Evolutionary conservation across 2,888 invertebrate species (phyloP).

Genomic region (Andrena flavipes): DNA sequence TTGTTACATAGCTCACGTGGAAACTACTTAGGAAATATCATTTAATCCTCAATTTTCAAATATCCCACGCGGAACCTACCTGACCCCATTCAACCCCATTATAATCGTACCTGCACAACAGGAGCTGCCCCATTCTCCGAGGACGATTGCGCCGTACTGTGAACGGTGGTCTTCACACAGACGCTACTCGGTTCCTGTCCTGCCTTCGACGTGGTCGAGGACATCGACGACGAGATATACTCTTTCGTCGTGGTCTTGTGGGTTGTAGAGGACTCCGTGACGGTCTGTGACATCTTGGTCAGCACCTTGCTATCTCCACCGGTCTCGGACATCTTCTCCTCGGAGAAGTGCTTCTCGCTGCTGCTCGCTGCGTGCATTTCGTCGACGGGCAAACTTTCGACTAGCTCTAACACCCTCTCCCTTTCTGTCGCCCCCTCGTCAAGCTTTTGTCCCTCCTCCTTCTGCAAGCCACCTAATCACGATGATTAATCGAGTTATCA

Average conservation of each 20-base stretch:
- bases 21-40: too few relatives aligned
- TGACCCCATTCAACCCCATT: background rate
- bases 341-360: conserved; percentile 82
- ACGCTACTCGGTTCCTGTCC: conserved; percentile 76
- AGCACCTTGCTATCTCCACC: conserved; percentile 70
- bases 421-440: conserved; percentile 53
- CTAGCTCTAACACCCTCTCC: conserved; percentile 67
- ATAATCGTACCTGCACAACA: conserved; percentile 78
- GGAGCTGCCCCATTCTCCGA: conserved; percentile 82
- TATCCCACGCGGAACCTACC: too few relatives aligned
- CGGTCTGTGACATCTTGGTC: conserved; percentile 82
- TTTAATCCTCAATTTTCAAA: too few relatives aligned
- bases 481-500: conserved; percentile 81
- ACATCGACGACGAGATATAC: conserved; percentile 79
- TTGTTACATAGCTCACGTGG: too few relatives aligned
- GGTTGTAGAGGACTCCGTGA: conserved; percentile 81
- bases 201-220: conserved; percentile 74
- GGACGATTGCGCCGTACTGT: conserved; percentile 78
- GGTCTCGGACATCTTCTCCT: conserved; percentile 78
- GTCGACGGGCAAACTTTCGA: conserved; percentile 74
- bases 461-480: conserved; percentile 76
- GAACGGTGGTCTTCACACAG: conserved; percentile 79
- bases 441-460: conserved; percentile 64
- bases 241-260: conserved; percentile 82
- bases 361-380: conserved; percentile 83